Percentiles rank a stretch among this genome's conserved stretches.
These are phyloP conservation scores for Melanotaenia pygmaea DNA, from an alignment of 2,797 vertebrate genomes.

Conservation along the genomic window DNA sequence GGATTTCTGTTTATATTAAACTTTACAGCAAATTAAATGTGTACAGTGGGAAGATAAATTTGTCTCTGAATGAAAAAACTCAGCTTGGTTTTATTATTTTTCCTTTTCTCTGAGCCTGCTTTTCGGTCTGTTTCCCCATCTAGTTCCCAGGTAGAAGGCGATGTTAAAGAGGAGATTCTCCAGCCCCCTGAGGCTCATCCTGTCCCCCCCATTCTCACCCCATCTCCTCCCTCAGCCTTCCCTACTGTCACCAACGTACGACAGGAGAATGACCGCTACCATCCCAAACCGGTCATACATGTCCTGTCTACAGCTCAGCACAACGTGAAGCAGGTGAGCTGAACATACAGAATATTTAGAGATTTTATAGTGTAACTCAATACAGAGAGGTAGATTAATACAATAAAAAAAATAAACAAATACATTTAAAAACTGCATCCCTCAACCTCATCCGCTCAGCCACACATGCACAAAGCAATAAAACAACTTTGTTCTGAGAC, in stretches of 20 bases:
- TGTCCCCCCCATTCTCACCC: slow-evolving; percentile 95
- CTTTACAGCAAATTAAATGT: background rate
- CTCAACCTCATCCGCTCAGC: background rate
- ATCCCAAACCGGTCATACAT: slow-evolving; percentile 96
- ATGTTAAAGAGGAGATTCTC: slow-evolving; percentile 96
- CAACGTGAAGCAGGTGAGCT: slow-evolving; percentile 55
- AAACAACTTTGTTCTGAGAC: background rate
- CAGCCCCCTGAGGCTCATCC: slow-evolving; percentile 96
- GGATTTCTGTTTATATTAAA: background rate
- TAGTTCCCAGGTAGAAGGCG: slow-evolving; percentile 93
- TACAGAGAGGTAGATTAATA: background rate
- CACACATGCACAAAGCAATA: background rate
- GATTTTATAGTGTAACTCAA: background rate
- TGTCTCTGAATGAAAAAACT: background rate
- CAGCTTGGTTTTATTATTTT: background rate
- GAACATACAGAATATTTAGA: no score
- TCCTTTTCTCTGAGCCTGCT: background rate
- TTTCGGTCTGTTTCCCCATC: background rate
- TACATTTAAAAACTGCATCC: background rate
- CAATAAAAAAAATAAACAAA: background rate
- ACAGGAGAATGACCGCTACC: slow-evolving; percentile 98
- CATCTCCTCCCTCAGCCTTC: slow-evolving; percentile 95
- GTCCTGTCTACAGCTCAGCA: slow-evolving; percentile 84
- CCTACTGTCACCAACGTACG: slow-evolving; percentile 95
- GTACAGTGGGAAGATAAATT: background rate